phyloP scores from a whole-genome alignment of 2,113 vertebrate genomes.

The Callorhinus ursinus region DNA sequence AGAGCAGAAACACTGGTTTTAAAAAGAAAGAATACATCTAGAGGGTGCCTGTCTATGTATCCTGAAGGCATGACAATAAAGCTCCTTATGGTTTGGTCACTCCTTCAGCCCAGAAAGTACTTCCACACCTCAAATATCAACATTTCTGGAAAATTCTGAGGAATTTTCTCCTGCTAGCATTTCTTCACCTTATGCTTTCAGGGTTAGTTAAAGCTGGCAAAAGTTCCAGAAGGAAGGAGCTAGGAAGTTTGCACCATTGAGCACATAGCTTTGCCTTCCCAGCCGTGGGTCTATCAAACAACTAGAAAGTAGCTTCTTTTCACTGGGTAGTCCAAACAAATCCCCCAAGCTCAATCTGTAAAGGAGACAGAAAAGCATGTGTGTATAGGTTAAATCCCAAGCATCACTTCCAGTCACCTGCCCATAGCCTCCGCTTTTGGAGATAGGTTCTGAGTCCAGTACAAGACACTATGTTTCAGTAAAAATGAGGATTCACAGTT shows the following conservation, averaged over 20 bases:
- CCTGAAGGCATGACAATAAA: not conserved
- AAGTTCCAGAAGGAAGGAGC: not conserved
- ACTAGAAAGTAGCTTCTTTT: not conserved
- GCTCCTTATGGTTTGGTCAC: not conserved
- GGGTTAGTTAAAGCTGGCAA: not conserved
- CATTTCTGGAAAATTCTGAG: not conserved
- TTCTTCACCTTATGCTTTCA: not conserved
- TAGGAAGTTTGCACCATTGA: not conserved
- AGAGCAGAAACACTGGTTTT: not conserved
- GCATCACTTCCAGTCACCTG: not conserved
- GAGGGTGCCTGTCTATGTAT: not conserved
- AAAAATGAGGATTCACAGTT: conserved; percentile 12
- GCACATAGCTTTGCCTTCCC: not conserved
- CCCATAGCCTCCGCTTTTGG: not conserved
- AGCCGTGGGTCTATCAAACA: not conserved
- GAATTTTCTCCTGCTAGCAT: fast-evolving
- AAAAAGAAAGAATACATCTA: not conserved
- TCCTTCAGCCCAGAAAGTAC: not conserved
- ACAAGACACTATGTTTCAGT: not conserved
- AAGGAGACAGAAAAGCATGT: not conserved
- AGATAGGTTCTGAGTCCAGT: not conserved
- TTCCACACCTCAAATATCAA: not conserved
- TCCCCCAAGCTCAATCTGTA: not conserved
- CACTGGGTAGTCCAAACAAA: fast-evolving
- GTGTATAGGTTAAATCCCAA: fast-evolving